phyloP scores from a whole-genome alignment of 2,888 invertebrate species.

The Sminthurides aquaticus region DNA sequence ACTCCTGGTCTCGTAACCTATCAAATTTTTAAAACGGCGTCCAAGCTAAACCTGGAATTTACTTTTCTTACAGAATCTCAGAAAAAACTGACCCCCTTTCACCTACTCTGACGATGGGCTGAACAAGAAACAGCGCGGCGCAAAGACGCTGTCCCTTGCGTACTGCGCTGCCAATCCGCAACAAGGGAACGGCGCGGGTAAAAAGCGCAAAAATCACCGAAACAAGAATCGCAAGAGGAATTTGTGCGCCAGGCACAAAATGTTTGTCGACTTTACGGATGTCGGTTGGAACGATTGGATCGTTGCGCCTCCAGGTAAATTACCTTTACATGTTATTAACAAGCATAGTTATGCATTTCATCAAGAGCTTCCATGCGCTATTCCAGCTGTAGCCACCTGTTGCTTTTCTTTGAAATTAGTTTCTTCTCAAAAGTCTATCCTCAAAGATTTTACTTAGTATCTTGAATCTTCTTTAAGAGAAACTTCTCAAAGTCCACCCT shows the following conservation, averaged over 20 bases:
- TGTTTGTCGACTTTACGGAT: conserved; percentile 91
- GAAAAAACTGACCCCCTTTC: conserved; percentile 57
- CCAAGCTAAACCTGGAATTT: not conserved
- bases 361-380: too few species aligned
- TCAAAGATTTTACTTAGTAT: too few species aligned
- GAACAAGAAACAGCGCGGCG: conserved; percentile 47
- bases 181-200: conserved; percentile 54
- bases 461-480: too few species aligned
- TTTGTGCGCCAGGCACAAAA: conserved; percentile 75
- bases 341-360: not conserved
- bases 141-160: conserved; percentile 50
- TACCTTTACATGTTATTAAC: conserved; percentile 4
- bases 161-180: conserved; percentile 55
- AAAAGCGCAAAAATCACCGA: conserved; percentile 49
- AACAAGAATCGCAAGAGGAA: conserved; percentile 51
- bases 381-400: too few species aligned
- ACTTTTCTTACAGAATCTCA: not conserved
- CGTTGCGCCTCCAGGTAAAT: conserved; percentile 68
- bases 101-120: conserved; percentile 78
- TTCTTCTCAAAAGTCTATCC: too few species aligned
- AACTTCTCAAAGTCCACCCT: too few species aligned
- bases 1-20: too few species aligned
- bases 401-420: too few species aligned
- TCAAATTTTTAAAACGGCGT: not conserved
- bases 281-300: conserved; percentile 99